A percentile compares a stretch with the other conserved stretches of the same genome.
Evolutionary conservation across 35 echinoderm and acorn worm species (phyloP).

Genomic region (Heliocidaris tuberculata): DNA sequence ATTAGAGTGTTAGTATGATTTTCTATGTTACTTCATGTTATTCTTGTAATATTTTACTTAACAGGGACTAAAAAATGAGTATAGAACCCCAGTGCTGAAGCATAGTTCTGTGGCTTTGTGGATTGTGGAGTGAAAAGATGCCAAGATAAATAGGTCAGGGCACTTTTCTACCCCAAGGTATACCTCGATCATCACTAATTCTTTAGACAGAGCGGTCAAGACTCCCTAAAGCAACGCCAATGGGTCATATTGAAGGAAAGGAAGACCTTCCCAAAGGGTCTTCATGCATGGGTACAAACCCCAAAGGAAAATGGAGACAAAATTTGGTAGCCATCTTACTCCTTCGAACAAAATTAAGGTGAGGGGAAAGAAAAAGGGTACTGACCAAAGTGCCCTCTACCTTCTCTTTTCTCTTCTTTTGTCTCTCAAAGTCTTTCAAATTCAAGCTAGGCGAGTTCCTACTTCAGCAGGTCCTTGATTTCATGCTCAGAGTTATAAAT

Average conservation of each 20-base stretch:
- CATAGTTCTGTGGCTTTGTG: too few species aligned
- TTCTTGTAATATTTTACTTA: too few species aligned
- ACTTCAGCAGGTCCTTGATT: neutral
- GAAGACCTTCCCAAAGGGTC: neutral
- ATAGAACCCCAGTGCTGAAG: too few species aligned
- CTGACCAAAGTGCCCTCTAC: neutral
- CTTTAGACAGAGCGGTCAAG: neutral
- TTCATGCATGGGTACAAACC: neutral
- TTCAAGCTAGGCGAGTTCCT: neutral
- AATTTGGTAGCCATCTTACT: neutral
- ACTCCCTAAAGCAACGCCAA: neutral
- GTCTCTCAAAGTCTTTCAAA: neutral
- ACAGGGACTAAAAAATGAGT: too few species aligned
- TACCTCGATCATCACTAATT: neutral
- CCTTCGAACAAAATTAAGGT: neutral
- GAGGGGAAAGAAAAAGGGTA: neutral
- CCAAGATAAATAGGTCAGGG: neutral
- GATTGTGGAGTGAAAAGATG: neutral
- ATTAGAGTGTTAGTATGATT: too few species aligned
- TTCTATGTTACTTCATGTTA: too few species aligned
- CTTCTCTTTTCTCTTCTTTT: too few species aligned
- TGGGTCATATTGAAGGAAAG: neutral
- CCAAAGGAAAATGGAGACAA: neutral
- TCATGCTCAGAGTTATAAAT: neutral
- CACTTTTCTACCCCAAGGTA: neutral